Evolutionary conservation across 2,797 vertebrate species (phyloP).

Genomic region (Mus caroli): DNA sequence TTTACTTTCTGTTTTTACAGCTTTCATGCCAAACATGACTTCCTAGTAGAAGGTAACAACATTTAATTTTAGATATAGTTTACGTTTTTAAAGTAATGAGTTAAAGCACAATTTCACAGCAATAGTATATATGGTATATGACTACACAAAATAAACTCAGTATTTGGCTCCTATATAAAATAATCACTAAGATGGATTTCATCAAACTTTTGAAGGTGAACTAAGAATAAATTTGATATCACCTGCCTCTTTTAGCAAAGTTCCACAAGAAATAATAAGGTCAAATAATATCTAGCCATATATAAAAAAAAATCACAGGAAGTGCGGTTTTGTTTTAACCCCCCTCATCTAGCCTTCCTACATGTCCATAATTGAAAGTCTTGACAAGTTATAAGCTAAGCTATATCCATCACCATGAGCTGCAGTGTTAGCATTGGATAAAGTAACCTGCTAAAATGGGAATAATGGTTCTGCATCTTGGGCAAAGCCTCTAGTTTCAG

Average conservation of each 20-base stretch:
- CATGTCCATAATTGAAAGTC: background rate
- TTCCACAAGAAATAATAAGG: background rate
- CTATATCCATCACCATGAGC: background rate
- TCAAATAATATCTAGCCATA: background rate
- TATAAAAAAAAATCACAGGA: background rate
- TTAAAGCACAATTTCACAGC: background rate
- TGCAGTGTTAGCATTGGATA: background rate
- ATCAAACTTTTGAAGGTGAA: background rate
- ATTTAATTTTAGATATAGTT: slow-evolving; percentile 19
- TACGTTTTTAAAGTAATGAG: background rate
- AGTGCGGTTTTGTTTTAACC: background rate
- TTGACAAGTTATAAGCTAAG: background rate
- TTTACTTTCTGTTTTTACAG: background rate
- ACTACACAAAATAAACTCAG: background rate
- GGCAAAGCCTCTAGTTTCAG: background rate
- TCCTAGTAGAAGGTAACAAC: background rate
- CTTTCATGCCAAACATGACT: background rate
- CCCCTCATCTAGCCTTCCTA: background rate
- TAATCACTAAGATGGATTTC: background rate
- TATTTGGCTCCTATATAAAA: slow-evolving; percentile 2
- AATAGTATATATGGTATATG: background rate
- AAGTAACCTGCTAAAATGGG: background rate
- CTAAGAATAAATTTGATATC: background rate
- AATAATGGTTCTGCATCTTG: background rate
- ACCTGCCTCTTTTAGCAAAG: background rate